Conservation (phyloP, 1,140 invertebrate genomes). For the Micrasema longulum region DNA sequence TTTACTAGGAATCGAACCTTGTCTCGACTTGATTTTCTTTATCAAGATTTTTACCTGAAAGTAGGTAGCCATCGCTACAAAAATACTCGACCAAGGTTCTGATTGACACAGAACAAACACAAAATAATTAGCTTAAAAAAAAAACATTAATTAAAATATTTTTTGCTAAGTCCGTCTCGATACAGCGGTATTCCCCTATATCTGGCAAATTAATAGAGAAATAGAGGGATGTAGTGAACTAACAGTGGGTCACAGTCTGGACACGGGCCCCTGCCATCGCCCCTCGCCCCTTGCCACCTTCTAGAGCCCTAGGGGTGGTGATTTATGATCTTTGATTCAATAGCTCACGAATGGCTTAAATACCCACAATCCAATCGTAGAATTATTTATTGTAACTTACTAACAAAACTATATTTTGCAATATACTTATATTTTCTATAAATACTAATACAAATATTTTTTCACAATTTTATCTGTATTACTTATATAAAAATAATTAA, state of each 20-base stretch:
- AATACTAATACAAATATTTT: neutral
- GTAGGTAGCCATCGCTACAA: neutral
- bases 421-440: neutral
- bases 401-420: neutral
- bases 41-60: too few species aligned
- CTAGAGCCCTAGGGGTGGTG: neutral
- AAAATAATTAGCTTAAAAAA: neutral
- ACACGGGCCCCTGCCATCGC: neutral
- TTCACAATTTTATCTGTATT: neutral
- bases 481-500: neutral
- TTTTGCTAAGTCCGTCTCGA: neutral
- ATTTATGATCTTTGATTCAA: slow-evolving; percentile 22
- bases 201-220: slow-evolving; percentile 24
- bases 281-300: neutral
- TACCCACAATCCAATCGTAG: slow-evolving; percentile 17
- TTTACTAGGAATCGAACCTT: too few species aligned
- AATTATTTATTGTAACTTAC: neutral
- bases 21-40: too few species aligned
- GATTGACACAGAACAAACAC: neutral
- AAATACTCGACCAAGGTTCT: neutral
- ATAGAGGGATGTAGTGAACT: neutral
- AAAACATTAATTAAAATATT: neutral
- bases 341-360: slow-evolving; percentile 29
- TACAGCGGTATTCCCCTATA: neutral
- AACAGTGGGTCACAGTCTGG: neutral